phyloP scores from a whole-genome alignment of 1,140 invertebrate genomes.

The Drosophila orosa region DNA sequence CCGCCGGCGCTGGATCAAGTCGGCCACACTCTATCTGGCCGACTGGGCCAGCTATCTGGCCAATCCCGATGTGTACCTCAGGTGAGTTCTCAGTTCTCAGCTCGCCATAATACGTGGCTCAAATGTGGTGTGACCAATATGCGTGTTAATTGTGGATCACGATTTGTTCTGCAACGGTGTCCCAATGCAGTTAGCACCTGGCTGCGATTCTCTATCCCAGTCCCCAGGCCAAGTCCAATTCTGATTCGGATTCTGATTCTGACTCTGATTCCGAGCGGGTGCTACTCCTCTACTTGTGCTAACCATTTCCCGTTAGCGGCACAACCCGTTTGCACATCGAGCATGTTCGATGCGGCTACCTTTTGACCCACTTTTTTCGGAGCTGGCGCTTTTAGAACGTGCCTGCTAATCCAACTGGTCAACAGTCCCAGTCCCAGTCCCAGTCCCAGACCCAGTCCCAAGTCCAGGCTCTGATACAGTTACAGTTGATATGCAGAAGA shows the following conservation, averaged over 20 bases:
- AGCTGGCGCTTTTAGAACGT: conserved; percentile 64
- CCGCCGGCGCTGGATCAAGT: conserved; percentile 91
- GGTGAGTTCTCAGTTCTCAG: conserved; percentile 84
- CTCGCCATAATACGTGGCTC: conserved; percentile 30
- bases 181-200: conserved; percentile 68
- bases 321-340: conserved; percentile 72
- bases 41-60: conserved; percentile 90
- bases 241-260: conserved; percentile 34
- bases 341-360: conserved; percentile 46
- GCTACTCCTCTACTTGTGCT: conserved; percentile 35
- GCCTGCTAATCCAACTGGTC: conserved; percentile 71
- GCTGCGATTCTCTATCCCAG: conserved; percentile 47
- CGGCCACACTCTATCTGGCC: conserved; percentile 89
- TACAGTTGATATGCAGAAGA: conserved; percentile 55
- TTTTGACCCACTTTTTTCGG: conserved; percentile 46
- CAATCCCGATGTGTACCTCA: conserved; percentile 90
- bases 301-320: conserved; percentile 66
- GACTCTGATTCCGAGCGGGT: conserved; percentile 52
- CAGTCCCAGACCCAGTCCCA: conserved; percentile 35
- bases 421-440: conserved; percentile 46
- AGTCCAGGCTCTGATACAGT: conserved; percentile 63
- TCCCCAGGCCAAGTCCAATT: conserved; percentile 13
- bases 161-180: conserved; percentile 61
- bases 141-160: conserved; percentile 68
- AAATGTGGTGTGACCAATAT: conserved; percentile 14